phyloP scores from a whole-genome alignment of 2,113 vertebrate species.

The Clupea harengus region DNA sequence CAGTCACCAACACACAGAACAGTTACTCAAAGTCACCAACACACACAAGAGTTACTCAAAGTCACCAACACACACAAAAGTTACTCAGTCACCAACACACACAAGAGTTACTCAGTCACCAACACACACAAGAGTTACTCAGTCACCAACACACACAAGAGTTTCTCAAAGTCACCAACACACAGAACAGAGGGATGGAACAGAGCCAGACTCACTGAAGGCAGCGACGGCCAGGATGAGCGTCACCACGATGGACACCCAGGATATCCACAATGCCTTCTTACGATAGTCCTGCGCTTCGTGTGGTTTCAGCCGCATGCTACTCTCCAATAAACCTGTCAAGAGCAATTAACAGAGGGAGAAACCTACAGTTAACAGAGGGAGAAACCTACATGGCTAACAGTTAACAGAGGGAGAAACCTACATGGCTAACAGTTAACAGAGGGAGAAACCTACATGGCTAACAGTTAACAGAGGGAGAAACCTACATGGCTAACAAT shows the following conservation, averaged over 20 bases:
- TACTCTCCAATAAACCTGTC: constrained; percentile 96
- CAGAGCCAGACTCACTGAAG: constrained; percentile 86
- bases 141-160: neutral
- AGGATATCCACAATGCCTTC: constrained; percentile 97
- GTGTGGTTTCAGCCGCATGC: constrained; percentile 93
- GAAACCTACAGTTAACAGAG: no score
- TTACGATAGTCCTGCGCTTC: constrained; percentile 98
- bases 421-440: neutral
- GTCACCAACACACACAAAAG: no score
- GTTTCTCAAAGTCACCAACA: neutral
- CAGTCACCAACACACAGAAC: no score
- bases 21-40: no score
- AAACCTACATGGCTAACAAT: neutral
- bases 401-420: neutral
- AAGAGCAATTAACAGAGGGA: constrained; percentile 51
- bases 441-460: neutral
- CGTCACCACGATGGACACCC: constrained; percentile 90
- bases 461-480: neutral
- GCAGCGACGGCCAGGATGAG: constrained; percentile 88
- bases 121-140: no score
- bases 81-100: no score
- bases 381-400: neutral
- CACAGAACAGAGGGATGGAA: neutral
- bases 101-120: no score
- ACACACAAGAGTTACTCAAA: no score